Evolutionary conservation across 1,140 invertebrate genomes (phyloP).

Genomic region (Charaxes varanes): DNA sequence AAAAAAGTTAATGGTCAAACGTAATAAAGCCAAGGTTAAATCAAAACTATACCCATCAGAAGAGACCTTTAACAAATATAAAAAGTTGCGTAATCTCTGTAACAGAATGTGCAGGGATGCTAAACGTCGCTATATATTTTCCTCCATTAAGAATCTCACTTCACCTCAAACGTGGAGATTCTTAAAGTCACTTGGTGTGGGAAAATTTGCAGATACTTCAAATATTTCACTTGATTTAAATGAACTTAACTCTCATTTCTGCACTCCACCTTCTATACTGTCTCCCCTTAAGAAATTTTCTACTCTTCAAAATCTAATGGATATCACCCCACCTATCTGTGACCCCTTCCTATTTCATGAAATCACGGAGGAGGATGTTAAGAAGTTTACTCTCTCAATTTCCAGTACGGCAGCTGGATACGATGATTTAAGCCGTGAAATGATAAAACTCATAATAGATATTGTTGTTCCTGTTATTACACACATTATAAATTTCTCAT

Average conservation of each 20-base stretch:
- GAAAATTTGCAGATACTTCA: background rate
- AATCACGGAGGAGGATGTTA: no score
- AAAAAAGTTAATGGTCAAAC: conserved; percentile 3
- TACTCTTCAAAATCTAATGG: no score
- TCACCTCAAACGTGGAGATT: background rate
- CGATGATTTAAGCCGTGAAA: background rate
- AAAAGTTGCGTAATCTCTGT: background rate
- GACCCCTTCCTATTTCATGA: no score
- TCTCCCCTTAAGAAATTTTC: no score
- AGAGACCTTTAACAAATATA: no score
- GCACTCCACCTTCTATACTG: background rate
- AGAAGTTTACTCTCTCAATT: no score
- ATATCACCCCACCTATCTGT: no score
- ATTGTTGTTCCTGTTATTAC: background rate
- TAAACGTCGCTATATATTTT: conserved; percentile 2
- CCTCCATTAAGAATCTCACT: background rate
- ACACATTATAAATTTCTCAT: background rate
- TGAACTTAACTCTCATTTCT: background rate
- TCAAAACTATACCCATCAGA: no score
- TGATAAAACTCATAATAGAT: background rate
- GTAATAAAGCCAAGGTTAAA: conserved; percentile 2
- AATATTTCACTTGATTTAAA: background rate
- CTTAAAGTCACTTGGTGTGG: background rate
- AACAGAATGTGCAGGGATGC: conserved; percentile 9
- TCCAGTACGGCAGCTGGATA: no score